These are phyloP conservation scores for Bucorvus abyssinicus DNA, from an alignment of 2,797 vertebrate species.

Conservation along the genomic window DNA sequence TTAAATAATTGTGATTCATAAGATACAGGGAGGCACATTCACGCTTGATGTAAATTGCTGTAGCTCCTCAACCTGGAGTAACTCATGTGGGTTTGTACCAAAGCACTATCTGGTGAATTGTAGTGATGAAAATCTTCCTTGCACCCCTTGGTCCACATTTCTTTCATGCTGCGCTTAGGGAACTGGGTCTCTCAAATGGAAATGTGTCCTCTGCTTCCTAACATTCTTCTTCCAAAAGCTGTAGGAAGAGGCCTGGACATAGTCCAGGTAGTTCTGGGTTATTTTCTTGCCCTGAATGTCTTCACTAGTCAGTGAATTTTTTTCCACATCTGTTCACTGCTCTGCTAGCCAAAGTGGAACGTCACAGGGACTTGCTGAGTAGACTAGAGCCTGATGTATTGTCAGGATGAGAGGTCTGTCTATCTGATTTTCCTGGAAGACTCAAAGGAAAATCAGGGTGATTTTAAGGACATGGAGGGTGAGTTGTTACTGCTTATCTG, in stretches of 20 bases:
- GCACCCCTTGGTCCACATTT: not conserved
- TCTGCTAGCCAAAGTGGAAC: not conserved
- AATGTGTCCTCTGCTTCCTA: not conserved
- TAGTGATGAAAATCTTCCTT: not conserved
- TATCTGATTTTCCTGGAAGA: constrained; percentile 19
- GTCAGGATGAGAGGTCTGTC: not conserved
- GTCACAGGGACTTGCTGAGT: not conserved
- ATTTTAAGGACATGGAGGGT: not conserved
- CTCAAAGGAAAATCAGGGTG: not conserved
- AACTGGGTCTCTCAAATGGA: not conserved
- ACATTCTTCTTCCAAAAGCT: not conserved
- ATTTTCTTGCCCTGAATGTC: constrained; percentile 31
- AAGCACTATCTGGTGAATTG: not conserved
- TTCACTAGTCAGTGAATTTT: not conserved
- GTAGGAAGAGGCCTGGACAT: not conserved
- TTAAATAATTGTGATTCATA: not conserved
- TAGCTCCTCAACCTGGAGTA: not conserved
- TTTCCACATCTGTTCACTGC: not conserved
- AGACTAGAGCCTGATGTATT: not conserved
- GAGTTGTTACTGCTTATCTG: not conserved
- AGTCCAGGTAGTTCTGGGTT: not conserved
- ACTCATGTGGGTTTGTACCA: not conserved
- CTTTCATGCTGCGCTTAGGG: not conserved
- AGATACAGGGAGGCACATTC: not conserved
- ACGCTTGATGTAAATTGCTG: not conserved